Base-by-base conservation (phyloP, 2,113 vertebrate species). In the Narcine bancroftii region DNA sequence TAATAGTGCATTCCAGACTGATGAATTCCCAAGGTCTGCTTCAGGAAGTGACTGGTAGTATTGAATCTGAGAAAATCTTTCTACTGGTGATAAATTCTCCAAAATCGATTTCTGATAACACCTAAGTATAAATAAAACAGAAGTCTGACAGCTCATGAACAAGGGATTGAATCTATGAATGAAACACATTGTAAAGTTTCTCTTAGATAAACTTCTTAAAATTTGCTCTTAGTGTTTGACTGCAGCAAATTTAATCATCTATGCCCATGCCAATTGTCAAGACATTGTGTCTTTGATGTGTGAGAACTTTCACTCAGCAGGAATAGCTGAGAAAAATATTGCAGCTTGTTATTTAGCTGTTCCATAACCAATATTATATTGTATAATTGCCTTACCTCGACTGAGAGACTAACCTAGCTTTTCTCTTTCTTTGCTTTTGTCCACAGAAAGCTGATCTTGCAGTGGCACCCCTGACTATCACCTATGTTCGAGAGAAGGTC, bases 381-480 rank as follows among this genome's bases (percentile, higher is more conserved):
- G 65, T 91, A 13, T 10, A 19, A 95, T 94, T 94, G 94, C 93
- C 93, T 93, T 94, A 72, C 93, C 94, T 89, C 73, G 93, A 47
- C 79, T 96, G 93, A 98, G 94, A 96, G 94, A 96, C 6, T 83
- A 89, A 81, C 92, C 94, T 92, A 95, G 94, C 94, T 94, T 93
- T 95, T 96, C 19, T 95, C 94, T 85, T 93, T 95, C 95, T 94
- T 92, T 97, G 79, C 96, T 96, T 96, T 53, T 96, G 92, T 96
- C 95, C 95, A 96, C 98, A 99, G 99, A 99, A 97, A 98, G 98
- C 98, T 96, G 98, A 99, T 95, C 98, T 99, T 96, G 98, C 98
- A 94, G 98, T 99, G 96, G 98, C 98, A 92, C 98, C 98, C 19
- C 95, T 99, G 95, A 97, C 98, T 95, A 99, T 99, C 96, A 99